Conservation (phyloP, 2,113 vertebrate genomes). For the Anarrhichthys ocellatus region DNA sequence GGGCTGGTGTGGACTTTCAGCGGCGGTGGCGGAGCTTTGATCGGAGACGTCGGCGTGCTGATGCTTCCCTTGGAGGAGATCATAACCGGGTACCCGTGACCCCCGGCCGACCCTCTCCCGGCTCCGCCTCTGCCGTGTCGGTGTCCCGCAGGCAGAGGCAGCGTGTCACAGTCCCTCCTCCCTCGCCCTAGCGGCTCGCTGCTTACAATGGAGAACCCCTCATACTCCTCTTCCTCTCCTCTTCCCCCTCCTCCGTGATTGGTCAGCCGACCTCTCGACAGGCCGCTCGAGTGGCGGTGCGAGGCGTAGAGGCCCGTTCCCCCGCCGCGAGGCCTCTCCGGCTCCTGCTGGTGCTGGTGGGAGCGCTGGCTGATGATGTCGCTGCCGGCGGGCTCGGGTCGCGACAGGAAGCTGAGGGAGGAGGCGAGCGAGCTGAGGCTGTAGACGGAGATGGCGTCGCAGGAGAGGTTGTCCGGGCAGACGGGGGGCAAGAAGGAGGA, state of each 20-base stretch:
- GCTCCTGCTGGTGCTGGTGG: constrained; percentile 76
- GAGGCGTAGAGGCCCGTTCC: constrained; percentile 63
- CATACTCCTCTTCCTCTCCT: constrained; percentile 90
- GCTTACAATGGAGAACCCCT: constrained; percentile 95
- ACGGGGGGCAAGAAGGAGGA: constrained; percentile 86
- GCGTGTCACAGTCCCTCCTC: constrained; percentile 82
- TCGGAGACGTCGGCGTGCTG: constrained; percentile 91
- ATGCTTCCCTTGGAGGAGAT: constrained; percentile 87
- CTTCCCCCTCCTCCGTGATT: constrained; percentile 79
- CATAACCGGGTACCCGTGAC: constrained; percentile 63
- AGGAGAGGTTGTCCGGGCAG: constrained; percentile 89
- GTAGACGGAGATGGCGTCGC: constrained; percentile 96
- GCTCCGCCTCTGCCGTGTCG: constrained; percentile 62
- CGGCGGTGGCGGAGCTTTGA: constrained; percentile 86
- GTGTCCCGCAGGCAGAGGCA: constrained; percentile 84
- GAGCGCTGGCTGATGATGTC: constrained; percentile 84
- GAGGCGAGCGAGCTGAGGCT: constrained; percentile 97
- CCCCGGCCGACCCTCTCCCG: constrained; percentile 64
- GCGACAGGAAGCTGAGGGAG: constrained; percentile 93
- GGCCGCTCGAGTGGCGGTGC: constrained; percentile 66
- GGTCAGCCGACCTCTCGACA: constrained; percentile 35
- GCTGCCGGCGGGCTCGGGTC: constrained; percentile 83
- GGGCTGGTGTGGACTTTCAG: constrained; percentile 72
- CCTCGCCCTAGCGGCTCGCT: constrained; percentile 86
- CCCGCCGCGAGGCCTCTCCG: constrained; percentile 76